phyloP scores from a whole-genome alignment of 2,888 invertebrate species.

The Epiblema foenella region DNA sequence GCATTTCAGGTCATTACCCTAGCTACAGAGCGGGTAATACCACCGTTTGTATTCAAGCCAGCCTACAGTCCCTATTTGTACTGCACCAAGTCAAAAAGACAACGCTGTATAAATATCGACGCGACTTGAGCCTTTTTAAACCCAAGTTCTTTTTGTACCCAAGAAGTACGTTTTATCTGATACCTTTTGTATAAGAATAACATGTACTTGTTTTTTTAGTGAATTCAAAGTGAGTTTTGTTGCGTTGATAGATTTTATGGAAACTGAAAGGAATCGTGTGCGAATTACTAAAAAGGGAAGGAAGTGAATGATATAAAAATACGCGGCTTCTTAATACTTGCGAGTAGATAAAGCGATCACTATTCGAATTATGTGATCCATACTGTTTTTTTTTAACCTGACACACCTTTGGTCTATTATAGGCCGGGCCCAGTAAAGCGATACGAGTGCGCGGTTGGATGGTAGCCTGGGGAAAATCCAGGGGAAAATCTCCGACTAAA shows the following conservation, averaged over 20 bases:
- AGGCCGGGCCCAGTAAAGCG: no score
- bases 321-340: not conserved
- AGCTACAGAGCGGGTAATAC: slow-evolving; percentile 51
- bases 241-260: slow-evolving; percentile 33
- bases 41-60: slow-evolving; percentile 60
- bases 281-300: not conserved
- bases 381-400: no score
- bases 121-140: slow-evolving; percentile 24
- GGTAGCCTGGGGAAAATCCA: no score
- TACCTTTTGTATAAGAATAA: slow-evolving; percentile 47
- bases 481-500: no score
- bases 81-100: not conserved
- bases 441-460: no score
- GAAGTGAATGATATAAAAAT: not conserved
- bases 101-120: not conserved
- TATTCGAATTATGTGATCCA: no score
- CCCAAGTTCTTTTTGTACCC: slow-evolving; percentile 60
- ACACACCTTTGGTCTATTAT: no score
- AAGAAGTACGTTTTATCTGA: slow-evolving; percentile 54
- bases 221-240: slow-evolving; percentile 17
- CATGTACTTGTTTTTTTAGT: slow-evolving; percentile 20
- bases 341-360: no score
- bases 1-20: slow-evolving; percentile 54
- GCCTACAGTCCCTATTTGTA: slow-evolving; percentile 26
- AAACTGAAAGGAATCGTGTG: not conserved